phyloP scores from a whole-genome alignment of 2,113 vertebrate genomes.

The Vidua macroura region DNA sequence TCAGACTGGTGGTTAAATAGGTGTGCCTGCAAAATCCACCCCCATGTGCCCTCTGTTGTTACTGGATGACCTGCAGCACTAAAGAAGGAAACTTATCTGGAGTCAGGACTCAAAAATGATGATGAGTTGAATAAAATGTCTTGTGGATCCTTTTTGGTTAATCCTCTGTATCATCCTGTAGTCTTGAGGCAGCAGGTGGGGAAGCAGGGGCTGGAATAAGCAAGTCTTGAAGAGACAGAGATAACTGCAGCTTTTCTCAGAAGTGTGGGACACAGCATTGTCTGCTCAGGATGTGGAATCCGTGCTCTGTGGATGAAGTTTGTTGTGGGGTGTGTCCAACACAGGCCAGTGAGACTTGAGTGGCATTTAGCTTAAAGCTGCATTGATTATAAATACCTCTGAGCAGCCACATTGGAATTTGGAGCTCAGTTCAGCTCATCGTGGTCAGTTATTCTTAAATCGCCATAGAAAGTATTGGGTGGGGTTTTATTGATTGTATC shows the following conservation, averaged over 20 bases:
- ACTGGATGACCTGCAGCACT: not conserved
- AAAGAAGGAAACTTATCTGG: not conserved
- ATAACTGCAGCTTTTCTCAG: not conserved
- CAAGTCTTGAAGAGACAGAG: not conserved
- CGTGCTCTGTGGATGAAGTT: accelerated
- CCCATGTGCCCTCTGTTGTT: not conserved
- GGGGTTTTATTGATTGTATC: accelerated
- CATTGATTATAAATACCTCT: not conserved
- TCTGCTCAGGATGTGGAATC: not conserved
- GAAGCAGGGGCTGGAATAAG: not conserved
- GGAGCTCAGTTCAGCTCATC: not conserved
- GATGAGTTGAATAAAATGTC: conserved; percentile 40
- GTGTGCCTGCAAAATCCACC: not conserved
- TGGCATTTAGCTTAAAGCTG: not conserved
- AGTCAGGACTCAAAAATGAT: not conserved
- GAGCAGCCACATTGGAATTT: accelerated
- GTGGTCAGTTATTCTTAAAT: not conserved
- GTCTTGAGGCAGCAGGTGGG: not conserved
- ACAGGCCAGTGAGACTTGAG: not conserved
- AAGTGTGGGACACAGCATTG: not conserved
- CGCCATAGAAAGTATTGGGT: accelerated
- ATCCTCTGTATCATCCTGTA: not conserved
- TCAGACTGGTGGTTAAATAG: not conserved
- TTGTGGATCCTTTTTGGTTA: not conserved
- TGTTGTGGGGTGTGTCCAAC: accelerated